These are phyloP conservation scores for Saccopteryx leptura DNA, from an alignment of 2,113 vertebrate genomes.

Conservation along the genomic window DNA sequence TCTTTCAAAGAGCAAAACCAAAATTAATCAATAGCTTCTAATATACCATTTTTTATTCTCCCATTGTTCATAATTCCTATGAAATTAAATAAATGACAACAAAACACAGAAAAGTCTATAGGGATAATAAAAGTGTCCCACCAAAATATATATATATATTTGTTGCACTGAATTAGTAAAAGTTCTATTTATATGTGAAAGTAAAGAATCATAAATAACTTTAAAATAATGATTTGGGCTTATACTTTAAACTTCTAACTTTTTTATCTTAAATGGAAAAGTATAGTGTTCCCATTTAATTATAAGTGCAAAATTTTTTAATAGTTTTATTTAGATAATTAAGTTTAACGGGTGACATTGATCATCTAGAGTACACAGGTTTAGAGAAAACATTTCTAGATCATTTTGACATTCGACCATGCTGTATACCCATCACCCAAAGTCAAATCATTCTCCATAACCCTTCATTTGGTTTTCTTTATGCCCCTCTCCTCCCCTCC, in stretches of 20 bases:
- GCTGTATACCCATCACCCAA: no score
- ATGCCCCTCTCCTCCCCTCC: no score
- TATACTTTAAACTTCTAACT: background rate
- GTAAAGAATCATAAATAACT: background rate
- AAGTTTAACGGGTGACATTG: no score
- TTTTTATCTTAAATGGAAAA: background rate
- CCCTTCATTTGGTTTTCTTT: no score
- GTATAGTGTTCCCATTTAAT: background rate
- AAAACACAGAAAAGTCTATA: background rate
- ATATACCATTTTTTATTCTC: background rate
- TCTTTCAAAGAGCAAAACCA: background rate
- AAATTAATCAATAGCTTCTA: conserved; percentile 13
- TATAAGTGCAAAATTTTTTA: background rate
- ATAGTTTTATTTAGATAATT: no score
- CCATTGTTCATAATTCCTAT: background rate
- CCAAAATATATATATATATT: background rate
- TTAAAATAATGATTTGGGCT: background rate
- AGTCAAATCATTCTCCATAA: no score
- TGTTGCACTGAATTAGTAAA: conserved; percentile 2
- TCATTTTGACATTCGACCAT: no score
- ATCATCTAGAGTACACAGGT: no score
- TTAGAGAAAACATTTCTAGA: no score
- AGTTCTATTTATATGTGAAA: background rate
- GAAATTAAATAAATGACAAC: conserved; percentile 25
- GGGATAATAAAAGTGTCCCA: background rate